Percentiles rank a stretch among this genome's conserved stretches.
phyloP scores from a whole-genome alignment of 2,797 vertebrate species.

The Parauchenoglanis ngamensis region DNA sequence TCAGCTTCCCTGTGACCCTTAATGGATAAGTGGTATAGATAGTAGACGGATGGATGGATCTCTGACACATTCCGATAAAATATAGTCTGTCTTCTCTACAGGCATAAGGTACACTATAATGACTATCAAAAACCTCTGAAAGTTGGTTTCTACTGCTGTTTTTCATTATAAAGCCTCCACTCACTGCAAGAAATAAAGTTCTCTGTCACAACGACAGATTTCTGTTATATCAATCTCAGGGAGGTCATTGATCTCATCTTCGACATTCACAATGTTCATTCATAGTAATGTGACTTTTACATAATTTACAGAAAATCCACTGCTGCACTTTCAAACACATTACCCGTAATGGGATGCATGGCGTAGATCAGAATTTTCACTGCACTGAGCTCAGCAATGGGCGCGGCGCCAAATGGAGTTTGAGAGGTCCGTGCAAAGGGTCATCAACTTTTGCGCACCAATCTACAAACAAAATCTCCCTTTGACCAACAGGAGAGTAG shows the following conservation, averaged over 20 bases:
- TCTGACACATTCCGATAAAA: not conserved
- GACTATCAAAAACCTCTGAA: not conserved
- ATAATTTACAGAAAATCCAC: slow-evolving; percentile 18
- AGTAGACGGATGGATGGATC: too few species aligned
- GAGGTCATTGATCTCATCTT: slow-evolving; percentile 9
- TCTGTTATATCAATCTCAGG: not conserved
- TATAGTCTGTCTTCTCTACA: not conserved
- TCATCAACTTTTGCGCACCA: slow-evolving; percentile 14
- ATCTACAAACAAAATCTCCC: slow-evolving; percentile 12
- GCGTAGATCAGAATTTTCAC: not conserved
- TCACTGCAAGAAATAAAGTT: not conserved
- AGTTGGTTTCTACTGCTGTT: not conserved
- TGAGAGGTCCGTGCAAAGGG: not conserved
- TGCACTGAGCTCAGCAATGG: slow-evolving; percentile 4
- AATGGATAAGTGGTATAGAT: too few species aligned
- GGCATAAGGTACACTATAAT: not conserved
- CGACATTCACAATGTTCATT: slow-evolving; percentile 9
- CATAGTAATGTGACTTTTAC: slow-evolving; percentile 21
- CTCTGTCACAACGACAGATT: not conserved
- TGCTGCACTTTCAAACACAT: slow-evolving; percentile 8
- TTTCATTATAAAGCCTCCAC: not conserved
- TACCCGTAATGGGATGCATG: not conserved
- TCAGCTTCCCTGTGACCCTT: too few species aligned
- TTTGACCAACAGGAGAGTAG: not conserved
- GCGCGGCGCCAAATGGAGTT: not conserved